phyloP scores from a whole-genome alignment of 2,888 invertebrate species.

The Pheosia tremula region DNA sequence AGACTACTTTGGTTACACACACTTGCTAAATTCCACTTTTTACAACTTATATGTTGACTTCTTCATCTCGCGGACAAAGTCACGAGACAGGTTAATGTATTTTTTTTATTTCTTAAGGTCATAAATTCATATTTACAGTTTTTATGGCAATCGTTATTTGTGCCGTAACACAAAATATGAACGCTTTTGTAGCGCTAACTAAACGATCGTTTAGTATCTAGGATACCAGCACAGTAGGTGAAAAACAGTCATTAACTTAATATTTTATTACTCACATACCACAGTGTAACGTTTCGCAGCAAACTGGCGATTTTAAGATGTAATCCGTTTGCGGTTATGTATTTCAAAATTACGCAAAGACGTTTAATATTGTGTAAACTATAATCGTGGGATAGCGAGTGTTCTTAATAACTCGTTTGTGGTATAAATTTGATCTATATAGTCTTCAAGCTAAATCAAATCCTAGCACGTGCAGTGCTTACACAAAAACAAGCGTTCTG shows the following conservation, averaged over 20 bases:
- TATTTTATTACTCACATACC: constrained; percentile 6
- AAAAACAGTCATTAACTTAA: constrained; percentile 6
- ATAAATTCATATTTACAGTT: too few species aligned
- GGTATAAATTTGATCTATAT: neutral
- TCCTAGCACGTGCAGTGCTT: too few species aligned
- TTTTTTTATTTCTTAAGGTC: too few species aligned
- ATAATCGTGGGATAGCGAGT: constrained; percentile 22
- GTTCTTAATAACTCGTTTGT: constrained; percentile 16
- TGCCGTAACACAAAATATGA: neutral
- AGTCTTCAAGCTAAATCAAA: neutral
- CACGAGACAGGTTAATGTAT: too few species aligned
- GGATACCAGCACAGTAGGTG: neutral
- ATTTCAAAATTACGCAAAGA: constrained; percentile 29
- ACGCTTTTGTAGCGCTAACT: neutral
- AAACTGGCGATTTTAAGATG: constrained; percentile 16
- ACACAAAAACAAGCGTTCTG: too few species aligned
- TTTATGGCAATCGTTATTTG: neutral
- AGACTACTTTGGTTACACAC: too few species aligned
- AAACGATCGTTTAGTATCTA: constrained; percentile 1
- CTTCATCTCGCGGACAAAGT: too few species aligned
- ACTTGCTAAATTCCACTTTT: too few species aligned
- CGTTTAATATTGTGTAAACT: constrained; percentile 14
- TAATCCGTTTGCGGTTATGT: constrained; percentile 27
- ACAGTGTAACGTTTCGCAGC: constrained; percentile 9
- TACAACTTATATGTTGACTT: too few species aligned